Evolutionary conservation across 2,888 invertebrate species (phyloP).

Genomic region (Tachystola acroxantha): DNA sequence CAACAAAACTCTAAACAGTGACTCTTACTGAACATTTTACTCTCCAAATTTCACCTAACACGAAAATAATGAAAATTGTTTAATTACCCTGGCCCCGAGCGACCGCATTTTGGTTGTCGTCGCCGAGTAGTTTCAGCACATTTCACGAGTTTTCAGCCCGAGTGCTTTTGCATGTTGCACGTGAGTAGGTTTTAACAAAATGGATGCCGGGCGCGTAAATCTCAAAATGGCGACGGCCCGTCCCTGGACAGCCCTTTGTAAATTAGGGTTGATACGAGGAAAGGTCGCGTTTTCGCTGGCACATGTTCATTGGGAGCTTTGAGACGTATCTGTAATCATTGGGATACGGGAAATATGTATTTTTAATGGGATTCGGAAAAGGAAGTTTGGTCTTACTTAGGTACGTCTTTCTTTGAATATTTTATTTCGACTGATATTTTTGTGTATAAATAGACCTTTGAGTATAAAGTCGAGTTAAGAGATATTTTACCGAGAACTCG

Average conservation of each 20-base stretch:
- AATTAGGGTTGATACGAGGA: constrained; percentile 8
- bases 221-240: constrained; percentile 45
- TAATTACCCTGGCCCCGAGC: constrained; percentile 35
- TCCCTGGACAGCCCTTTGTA: constrained; percentile 38
- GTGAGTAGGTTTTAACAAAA: constrained; percentile 56
- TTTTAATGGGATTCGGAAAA: neutral
- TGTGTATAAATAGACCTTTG: too few relatives aligned
- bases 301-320: constrained; percentile 4
- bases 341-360: neutral
- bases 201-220: constrained; percentile 60
- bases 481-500: too few relatives aligned
- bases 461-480: too few relatives aligned
- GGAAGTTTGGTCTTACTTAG: too few relatives aligned
- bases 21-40: too few relatives aligned
- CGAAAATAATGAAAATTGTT: constrained; percentile 38
- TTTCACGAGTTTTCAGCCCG: constrained; percentile 45
- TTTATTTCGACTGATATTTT: too few relatives aligned
- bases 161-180: constrained; percentile 66
- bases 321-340: constrained; percentile 4
- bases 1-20: too few relatives aligned
- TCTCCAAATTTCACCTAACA: constrained; percentile 5
- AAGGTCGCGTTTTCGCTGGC: constrained; percentile 8
- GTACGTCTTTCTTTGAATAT: too few relatives aligned
- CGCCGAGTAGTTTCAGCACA: constrained; percentile 44
- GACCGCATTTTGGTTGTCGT: constrained; percentile 26